Conservation (phyloP, 2,888 invertebrate genomes). For the Leptinotarsa peninsularis region DNA sequence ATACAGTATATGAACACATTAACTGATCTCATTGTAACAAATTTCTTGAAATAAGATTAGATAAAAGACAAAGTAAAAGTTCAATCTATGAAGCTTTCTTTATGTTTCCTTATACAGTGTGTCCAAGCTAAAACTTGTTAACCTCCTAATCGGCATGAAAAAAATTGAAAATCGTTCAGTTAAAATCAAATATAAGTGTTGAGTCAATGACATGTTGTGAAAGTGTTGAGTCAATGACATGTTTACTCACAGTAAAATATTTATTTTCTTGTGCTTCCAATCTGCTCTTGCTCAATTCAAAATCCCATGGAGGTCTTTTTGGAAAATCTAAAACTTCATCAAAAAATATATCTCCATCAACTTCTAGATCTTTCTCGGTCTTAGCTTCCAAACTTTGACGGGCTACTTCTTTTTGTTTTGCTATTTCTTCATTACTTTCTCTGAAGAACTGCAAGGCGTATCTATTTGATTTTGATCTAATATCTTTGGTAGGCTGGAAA, state of each 20-base stretch:
- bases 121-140: too few relatives aligned
- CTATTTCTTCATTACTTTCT: constrained; percentile 81
- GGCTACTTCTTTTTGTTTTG: constrained; percentile 77
- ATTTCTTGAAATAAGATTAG: too few relatives aligned
- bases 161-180: too few relatives aligned
- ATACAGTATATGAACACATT: too few relatives aligned
- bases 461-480: constrained; percentile 71
- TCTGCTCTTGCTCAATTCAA: constrained; percentile 76
- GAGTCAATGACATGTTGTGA: neutral
- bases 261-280: constrained; percentile 84
- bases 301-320: constrained; percentile 87
- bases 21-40: too few relatives aligned
- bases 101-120: too few relatives aligned
- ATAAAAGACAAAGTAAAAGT: too few relatives aligned
- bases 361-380: constrained; percentile 75
- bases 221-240: too few relatives aligned
- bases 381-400: constrained; percentile 70
- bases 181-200: too few relatives aligned
- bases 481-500: constrained; percentile 70
- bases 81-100: too few relatives aligned
- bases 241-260: constrained; percentile 78
- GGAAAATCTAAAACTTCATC: constrained; percentile 81
- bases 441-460: constrained; percentile 87
- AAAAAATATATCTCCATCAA: constrained; percentile 76
- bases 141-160: too few relatives aligned